Evolutionary conservation across 1,140 invertebrate species (phyloP), one percentile per base, ranked within the genome.

Genomic region (Colletes latitarsis): DNA sequence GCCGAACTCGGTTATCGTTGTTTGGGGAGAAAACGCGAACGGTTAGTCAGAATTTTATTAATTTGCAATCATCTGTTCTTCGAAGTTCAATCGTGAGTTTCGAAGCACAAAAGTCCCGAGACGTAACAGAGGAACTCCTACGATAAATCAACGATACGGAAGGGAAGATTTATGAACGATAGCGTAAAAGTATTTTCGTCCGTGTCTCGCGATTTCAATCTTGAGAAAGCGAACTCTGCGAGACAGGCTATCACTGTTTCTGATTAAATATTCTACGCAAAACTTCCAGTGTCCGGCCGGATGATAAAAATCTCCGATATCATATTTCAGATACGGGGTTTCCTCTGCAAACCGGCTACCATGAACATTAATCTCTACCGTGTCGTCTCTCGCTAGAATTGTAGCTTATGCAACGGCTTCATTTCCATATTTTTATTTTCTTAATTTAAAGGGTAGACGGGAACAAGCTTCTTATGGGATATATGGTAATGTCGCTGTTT

Each of bases 401-500:
- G 14, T 19, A 46, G 64, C 41, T 15, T 39, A 49, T 17, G 43
- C 43, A 60, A 58, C 9, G n/a, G 9, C 46, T 30, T 77, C 75
- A 66, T 69, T 77, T 77, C 67, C 75, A 71, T 71, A 71, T 52
- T 77, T 77, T 77, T 77, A 77, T 71, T 58, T 77, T 62, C 55
- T 52, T 70, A 58, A 70, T 77, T 71, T 71, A 60, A 62, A 43
- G 67, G 6, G 12, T 6, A 17, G 21, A 62, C 55, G 1, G 70
- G 14, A 49, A n/a, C 19, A 55, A 39, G 64, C 46, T 69, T 58
- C 49, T 77, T 77, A 57, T 68, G 46, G 15, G 39, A 58, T 46
- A 46, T 68, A 57, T 21, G 72, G 30, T 53, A 53, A 66, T 64
- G 21, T 10, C 39, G 69, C 57, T 57, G 69, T 8, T 8, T 15